Evolutionary conservation across 2,888 invertebrate genomes (phyloP).

Genomic region (Trachelus stipa): DNA sequence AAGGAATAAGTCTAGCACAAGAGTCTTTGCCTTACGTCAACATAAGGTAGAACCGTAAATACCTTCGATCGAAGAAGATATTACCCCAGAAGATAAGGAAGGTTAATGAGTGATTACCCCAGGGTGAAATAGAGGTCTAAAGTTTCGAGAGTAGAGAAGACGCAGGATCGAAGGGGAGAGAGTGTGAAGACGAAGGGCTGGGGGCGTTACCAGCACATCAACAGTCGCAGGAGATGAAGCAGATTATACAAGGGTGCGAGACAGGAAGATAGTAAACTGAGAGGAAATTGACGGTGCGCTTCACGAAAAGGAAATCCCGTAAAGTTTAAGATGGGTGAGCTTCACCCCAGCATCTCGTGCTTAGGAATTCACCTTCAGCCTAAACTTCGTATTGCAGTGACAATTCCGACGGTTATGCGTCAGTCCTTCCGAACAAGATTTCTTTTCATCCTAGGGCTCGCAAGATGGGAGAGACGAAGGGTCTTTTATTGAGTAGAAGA

Average conservation of each 20-base stretch:
- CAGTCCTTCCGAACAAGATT: background rate
- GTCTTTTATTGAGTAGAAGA: background rate
- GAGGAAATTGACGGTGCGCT: conserved; percentile 50
- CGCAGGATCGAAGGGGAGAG: background rate
- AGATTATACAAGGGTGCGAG: conserved; percentile 34
- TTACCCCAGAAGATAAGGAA: background rate
- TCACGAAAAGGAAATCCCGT: conserved; percentile 31
- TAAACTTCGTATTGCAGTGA: background rate
- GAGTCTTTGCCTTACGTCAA: background rate
- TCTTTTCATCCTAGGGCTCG: background rate
- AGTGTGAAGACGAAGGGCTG: background rate
- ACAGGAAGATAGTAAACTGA: conserved; percentile 35
- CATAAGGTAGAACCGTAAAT: background rate
- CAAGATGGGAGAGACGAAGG: background rate
- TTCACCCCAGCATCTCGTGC: background rate
- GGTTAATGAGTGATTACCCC: background rate
- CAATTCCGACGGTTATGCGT: background rate
- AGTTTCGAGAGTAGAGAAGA: background rate
- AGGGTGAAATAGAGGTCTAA: background rate
- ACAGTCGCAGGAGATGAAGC: conserved; percentile 37
- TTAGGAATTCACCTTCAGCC: background rate
- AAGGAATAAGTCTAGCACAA: background rate
- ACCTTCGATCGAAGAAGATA: background rate
- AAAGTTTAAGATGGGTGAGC: background rate
- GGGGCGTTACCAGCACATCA: conserved; percentile 34